Conservation (phyloP, 2,888 invertebrate species). For the Campoplex nolae region DNA sequence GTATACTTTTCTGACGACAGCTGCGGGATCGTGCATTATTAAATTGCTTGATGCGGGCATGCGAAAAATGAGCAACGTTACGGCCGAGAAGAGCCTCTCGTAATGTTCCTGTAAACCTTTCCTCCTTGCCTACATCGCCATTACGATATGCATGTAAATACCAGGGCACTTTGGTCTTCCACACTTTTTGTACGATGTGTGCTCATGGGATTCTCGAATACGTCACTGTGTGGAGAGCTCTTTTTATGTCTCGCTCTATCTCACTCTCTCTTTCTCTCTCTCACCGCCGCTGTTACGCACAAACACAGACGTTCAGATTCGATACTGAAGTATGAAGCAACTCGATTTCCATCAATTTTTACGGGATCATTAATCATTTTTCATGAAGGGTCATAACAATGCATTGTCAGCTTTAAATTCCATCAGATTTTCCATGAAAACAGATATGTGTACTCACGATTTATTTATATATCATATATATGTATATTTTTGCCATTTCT, state of each 20-base stretch:
- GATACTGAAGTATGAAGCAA: background rate
- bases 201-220: slow-evolving; percentile 7
- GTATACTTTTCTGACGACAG: slow-evolving; percentile 46
- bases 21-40: slow-evolving; percentile 54
- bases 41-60: slow-evolving; percentile 53
- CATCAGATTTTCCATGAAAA: background rate
- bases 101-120: slow-evolving; percentile 35
- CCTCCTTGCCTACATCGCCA: background rate
- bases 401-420: background rate
- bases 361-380: background rate
- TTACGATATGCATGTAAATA: slow-evolving; percentile 16
- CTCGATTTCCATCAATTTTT: background rate
- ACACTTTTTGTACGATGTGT: background rate
- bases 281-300: background rate
- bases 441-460: background rate
- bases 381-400: background rate
- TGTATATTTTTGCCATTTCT: background rate
- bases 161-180: background rate
- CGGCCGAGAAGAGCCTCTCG: slow-evolving; percentile 38
- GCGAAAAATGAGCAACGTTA: slow-evolving; percentile 58
- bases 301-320: background rate
- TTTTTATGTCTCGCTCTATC: background rate
- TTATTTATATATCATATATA: background rate
- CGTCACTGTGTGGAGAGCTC: background rate
- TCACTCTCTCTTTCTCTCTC: background rate